Evolutionary conservation across 2,888 invertebrate genomes (phyloP).

Genomic region (Lasioglossum malachurum): DNA sequence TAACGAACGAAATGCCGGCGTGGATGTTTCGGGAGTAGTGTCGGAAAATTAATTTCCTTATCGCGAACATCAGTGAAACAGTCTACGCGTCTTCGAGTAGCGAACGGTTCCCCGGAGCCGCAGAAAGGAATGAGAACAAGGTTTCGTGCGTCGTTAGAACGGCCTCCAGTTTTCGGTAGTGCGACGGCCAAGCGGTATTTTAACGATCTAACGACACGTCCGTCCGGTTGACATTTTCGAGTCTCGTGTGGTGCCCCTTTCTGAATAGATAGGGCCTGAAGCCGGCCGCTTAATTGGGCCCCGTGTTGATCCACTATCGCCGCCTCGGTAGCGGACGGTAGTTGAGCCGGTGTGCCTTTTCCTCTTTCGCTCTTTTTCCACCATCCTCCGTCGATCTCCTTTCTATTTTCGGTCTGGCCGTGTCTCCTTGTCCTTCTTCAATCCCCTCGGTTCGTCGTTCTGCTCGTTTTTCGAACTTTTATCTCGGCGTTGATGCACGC

Average conservation of each 20-base stretch:
- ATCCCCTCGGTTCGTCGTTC: constrained; percentile 18
- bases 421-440: constrained; percentile 36
- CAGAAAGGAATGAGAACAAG: constrained; percentile 39
- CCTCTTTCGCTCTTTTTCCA: constrained; percentile 48
- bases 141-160: constrained; percentile 32
- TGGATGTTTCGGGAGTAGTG: constrained; percentile 33
- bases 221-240: constrained; percentile 79
- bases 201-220: constrained; percentile 82
- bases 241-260: constrained; percentile 52
- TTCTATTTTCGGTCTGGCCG: constrained; percentile 27
- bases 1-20: not conserved
- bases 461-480: constrained; percentile 61
- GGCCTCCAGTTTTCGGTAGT: constrained; percentile 69
- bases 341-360: constrained; percentile 73
- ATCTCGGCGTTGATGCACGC: constrained; percentile 73
- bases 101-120: not conserved
- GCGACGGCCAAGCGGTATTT: constrained; percentile 78
- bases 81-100: not conserved
- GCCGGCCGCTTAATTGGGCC: constrained; percentile 81
- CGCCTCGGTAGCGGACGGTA: constrained; percentile 76
- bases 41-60: constrained; percentile 64
- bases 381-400: constrained; percentile 58
- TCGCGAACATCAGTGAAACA: constrained; percentile 54
- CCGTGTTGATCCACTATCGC: constrained; percentile 81
- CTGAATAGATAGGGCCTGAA: constrained; percentile 74